Evolutionary conservation across 2,113 vertebrate species (phyloP), one percentile per base, ranked within the genome.

Genomic region (Ceyx melanurus): DNA sequence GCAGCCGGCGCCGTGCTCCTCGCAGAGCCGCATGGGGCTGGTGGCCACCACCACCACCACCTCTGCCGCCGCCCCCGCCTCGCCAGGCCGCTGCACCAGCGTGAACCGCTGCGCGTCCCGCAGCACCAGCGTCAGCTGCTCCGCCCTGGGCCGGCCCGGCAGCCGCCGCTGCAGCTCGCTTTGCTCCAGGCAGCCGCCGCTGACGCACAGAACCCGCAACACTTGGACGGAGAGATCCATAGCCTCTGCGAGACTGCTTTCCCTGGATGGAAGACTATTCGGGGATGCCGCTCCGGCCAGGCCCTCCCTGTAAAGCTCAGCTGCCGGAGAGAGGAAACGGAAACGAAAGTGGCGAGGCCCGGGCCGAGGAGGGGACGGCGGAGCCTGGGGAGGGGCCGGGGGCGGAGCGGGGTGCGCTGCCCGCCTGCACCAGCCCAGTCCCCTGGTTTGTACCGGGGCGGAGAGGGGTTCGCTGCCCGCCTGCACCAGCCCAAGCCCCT

Each of bases 161-260:
- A 97, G 26, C 58, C 91, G 87, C 57, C 62, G 86, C 42, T 11
- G 64, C 17, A 98, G 92, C 72, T 97, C 94, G 5, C 13, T 16
- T 88, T 86, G 35, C 81, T 96, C 95, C 95, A 98, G 15, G 86
- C 88, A 92, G 86, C 97, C 98, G 11, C 97, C 97, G 43, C 73
- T 84, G 19, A 94, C 67, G 86, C 97, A 98, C 72, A 98, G 85
- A 45, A 28, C 21, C 94, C 37, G 84, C 45, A 96, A 79, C 13
- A 71, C 82, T 40, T 26, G 16, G 0, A 2, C 0, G 2, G 78
- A 25, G 3, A 56, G 5, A 42, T 43, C 64, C 68, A 86, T 76
- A 6, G 19, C 19, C 79, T 4, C 16, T 2, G 15, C 14, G 2
- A 1, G 1, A 19, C 15, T 6, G 26, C 18, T 7, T 14, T 12